phyloP scores from a whole-genome alignment of 2,888 invertebrate genomes.

The Cerceris ruficornis region DNA sequence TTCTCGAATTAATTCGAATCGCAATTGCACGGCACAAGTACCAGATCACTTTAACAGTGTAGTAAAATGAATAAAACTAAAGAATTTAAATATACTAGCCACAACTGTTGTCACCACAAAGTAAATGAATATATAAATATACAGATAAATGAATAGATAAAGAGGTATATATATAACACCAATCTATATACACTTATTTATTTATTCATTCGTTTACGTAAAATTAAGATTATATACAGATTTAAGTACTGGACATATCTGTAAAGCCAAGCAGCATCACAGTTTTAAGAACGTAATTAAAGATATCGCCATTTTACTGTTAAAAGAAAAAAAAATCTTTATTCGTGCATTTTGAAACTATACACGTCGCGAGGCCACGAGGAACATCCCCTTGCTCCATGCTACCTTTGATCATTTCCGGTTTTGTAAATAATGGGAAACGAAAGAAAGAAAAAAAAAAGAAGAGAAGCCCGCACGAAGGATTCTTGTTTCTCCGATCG shows the following conservation, averaged over 20 bases:
- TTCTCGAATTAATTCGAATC: conserved; percentile 17
- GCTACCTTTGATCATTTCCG: neutral
- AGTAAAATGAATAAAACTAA: conserved; percentile 40
- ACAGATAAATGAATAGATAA: conserved; percentile 56
- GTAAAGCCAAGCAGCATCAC: conserved; percentile 74
- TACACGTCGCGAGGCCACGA: conserved; percentile 24
- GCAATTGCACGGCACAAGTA: conserved; percentile 72
- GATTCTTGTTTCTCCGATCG: neutral
- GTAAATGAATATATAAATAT: conserved; percentile 44
- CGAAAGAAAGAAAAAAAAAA: neutral
- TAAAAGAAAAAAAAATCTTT: conserved; percentile 18
- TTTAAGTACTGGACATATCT: conserved; percentile 77
- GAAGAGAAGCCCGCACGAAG: neutral
- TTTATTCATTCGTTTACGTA: conserved; percentile 60
- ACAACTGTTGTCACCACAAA: conserved; percentile 76
- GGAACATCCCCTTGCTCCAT: neutral
- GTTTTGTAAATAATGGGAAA: neutral
- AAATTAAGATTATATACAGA: conserved; percentile 68
- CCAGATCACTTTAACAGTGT: conserved; percentile 66
- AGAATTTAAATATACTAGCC: conserved; percentile 72
- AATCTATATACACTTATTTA: conserved; percentile 58
- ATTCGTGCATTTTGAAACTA: conserved; percentile 58
- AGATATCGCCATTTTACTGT: conserved; percentile 59
- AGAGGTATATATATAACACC: too few relatives aligned
- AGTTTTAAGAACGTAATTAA: conserved; percentile 54